Evolutionary conservation across 2,888 invertebrate species (phyloP), one percentile per base, ranked within the genome.

Genomic region (Luperina testacea): DNA sequence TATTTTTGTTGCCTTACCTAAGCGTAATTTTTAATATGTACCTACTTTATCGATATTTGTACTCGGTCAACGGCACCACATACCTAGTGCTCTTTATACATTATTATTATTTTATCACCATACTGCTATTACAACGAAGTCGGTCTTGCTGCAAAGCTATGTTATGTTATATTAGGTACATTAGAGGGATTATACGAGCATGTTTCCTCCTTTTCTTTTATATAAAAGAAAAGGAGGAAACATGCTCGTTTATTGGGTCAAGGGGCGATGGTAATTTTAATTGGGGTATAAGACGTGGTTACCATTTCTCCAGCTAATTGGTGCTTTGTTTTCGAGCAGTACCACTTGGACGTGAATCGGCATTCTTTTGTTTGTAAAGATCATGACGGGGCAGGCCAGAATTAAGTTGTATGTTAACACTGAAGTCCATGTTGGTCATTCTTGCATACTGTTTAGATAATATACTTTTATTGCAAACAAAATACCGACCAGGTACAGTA

Each of bases 401-500:
- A n/a, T 45, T 11, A 13, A 20, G 45, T 38, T 32, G 9, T 67
- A 67, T 9, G 27, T 2, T 45, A 71, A 27, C 20, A 27, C 15
- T 74, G 24, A 27, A 20, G 9, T 32, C 32, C n/a, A 48, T 48
- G 38, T n/a, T 75, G 15, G 38, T 75, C 6, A 75, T 45, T 78
- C 53, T 64, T 53, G 9, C 9, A 20, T 32, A 32, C 1, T 51
- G 4, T 69, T 13, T 24, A 51, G 5, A 32, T 69, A 17, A 20
- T 5, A 5, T 17, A 3, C 3, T 24, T 53, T 53, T 27, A 53
- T 42, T n/a, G 17, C 13, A 24, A 74, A 11, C 2, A 73, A 70
- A 48, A 27, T 72, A 32, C 11, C 1, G 20, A 17, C 7, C 7
- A 27, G 2, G 38, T 38, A 38, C 38, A 27, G 15, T 59, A 59